Base-by-base conservation (phyloP, 2,113 vertebrate genomes). In the Misgurnus mizolepis region DNA sequence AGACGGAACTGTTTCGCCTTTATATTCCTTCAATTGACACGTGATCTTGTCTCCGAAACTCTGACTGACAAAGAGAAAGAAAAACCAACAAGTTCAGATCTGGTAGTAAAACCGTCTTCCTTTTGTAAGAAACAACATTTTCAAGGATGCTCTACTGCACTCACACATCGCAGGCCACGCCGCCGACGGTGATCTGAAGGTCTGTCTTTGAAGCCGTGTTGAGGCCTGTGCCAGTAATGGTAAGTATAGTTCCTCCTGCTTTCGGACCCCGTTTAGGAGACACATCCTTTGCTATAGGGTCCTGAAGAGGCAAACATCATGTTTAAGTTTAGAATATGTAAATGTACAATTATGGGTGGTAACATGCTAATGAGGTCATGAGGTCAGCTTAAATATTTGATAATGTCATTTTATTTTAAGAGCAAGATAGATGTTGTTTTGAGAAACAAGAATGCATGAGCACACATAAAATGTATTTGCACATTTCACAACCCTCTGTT, bases 241-340 rank as follows among this genome's bases (percentile, higher is more conserved):
- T 96, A 81, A 98, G 91, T 2, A 87, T 88, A 2, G 96, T 98
- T 61, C 97, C 97, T 0, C 97, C 97, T 0, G 95, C 96, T 85
- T 92, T 94, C 0, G 94, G 95, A n/a, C 96, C 96, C 79, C 87
- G 89, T 8, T 43, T 61, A 0, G 96, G 97, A 22, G 45, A 82
- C 89, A 98, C 93, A 0, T 0, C 22, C 6, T 77, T 81, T 1
- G 95, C 94, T 22, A 84, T 18, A 0, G 97, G 96, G 74, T 96
- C 73, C 97, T 98, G 81, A 7, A 74, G 76, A 82, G 77, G 11
- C 15, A 79, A 17, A 65, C 27, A 34, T 34, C 27, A 34, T 34
- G 27, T 34, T 34, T 34, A 34, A 34, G 27, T n/a, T 3, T 70
- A 78, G 27, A 10, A 65, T 18, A 67, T 7, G 12, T 39, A 9